These are phyloP conservation scores for Peromyscus polionotus DNA, from an alignment of 2,113 vertebrate species.

Conservation along the genomic window DNA sequence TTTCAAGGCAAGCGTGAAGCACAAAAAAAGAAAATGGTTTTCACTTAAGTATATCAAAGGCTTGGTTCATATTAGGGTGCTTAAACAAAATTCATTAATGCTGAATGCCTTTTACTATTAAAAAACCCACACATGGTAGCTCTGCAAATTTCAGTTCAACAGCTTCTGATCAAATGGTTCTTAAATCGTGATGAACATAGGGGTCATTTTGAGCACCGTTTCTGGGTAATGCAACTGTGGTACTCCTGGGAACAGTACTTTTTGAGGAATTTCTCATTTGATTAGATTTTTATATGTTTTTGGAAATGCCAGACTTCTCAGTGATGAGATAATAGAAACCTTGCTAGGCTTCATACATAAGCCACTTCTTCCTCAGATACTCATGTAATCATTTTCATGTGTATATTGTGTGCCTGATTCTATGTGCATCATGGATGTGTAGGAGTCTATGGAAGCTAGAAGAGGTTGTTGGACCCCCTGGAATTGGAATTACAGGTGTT, in stretches of 20 bases:
- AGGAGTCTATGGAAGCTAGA: neutral
- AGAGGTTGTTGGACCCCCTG: neutral
- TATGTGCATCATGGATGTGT: neutral
- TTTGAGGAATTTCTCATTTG: conserved; percentile 18
- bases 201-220: neutral
- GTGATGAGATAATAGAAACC: neutral
- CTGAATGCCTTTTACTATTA: conserved; percentile 1
- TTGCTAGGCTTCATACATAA: neutral
- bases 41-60: conserved; percentile 43
- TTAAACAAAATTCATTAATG: conserved; percentile 50
- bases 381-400: neutral
- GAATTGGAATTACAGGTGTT: neutral
- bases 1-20: conserved; percentile 23
- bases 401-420: too few species aligned
- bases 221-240: neutral
- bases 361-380: neutral
- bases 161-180: neutral
- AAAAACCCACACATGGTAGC: neutral
- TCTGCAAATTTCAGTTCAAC: neutral
- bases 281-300: conserved; percentile 13
- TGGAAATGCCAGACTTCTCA: neutral
- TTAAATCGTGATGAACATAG: neutral
- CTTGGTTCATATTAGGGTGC: conserved; percentile 29
- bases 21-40: conserved; percentile 58
- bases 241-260: neutral